These are phyloP conservation scores for Atherix ibis DNA, from an alignment of 2,888 invertebrate species.

Conservation along the genomic window DNA sequence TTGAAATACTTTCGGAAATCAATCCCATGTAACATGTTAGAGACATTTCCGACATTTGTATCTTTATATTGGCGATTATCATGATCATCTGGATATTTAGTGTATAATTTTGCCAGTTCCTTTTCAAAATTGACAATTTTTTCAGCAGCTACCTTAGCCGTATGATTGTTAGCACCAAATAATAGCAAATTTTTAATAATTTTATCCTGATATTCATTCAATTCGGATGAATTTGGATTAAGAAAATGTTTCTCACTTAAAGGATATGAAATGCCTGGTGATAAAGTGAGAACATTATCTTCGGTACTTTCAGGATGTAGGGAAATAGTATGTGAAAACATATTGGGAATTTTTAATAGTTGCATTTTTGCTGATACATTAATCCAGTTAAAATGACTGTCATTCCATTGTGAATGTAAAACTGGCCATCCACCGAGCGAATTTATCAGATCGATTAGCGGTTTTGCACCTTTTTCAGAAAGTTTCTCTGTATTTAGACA, in stretches of 20 bases:
- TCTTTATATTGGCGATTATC: slow-evolving; percentile 70
- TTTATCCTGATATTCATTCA: slow-evolving; percentile 68
- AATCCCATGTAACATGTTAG: slow-evolving; percentile 48
- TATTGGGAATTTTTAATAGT: slow-evolving; percentile 69
- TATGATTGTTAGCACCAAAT: slow-evolving; percentile 49
- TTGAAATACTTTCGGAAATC: slow-evolving; percentile 56
- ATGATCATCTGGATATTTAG: slow-evolving; percentile 60
- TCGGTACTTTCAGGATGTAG: slow-evolving; percentile 89
- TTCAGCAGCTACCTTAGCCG: slow-evolving; percentile 48
- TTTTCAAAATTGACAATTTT: slow-evolving; percentile 69
- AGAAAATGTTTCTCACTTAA: too few species aligned
- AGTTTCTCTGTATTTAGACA: slow-evolving; percentile 70
- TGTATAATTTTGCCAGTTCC: slow-evolving; percentile 49
- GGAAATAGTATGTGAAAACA: too few species aligned
- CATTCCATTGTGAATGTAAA: slow-evolving; percentile 46
- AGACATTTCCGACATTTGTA: slow-evolving; percentile 55
- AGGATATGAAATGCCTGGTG: too few species aligned
- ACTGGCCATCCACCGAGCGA: slow-evolving; percentile 85
- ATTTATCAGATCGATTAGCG: slow-evolving; percentile 49
- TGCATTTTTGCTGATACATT: slow-evolving; percentile 56
- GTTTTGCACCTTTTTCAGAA: slow-evolving; percentile 51
- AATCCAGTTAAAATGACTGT: slow-evolving; percentile 51
- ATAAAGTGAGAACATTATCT: slow-evolving; percentile 69
- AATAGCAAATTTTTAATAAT: slow-evolving; percentile 55
- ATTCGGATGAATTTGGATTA: too few species aligned